Conservation (phyloP, 2,113 vertebrate genomes). For the Ariopsis seemanni region DNA sequence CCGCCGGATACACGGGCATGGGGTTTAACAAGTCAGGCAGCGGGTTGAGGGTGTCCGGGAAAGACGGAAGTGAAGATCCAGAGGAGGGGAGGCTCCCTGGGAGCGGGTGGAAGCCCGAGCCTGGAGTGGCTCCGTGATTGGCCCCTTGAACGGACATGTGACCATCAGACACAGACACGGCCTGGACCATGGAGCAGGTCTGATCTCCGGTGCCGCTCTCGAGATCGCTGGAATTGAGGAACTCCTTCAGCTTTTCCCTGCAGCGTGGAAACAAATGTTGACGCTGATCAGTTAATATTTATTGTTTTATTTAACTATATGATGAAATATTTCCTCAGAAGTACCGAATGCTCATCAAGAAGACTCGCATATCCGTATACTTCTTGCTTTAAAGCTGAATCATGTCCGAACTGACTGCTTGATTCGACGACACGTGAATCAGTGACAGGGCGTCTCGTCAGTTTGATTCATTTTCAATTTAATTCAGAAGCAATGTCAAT, state of each 20-base stretch:
- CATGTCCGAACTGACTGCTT: neutral
- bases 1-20: conserved; percentile 84
- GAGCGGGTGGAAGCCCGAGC: conserved; percentile 66
- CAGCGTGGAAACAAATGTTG: neutral
- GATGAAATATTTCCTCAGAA: neutral
- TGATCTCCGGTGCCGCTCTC: conserved; percentile 72
- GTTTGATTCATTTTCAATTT: neutral
- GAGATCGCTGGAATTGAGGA: conserved; percentile 80
- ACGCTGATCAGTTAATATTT: neutral
- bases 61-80: conserved; percentile 66
- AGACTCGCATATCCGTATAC: neutral
- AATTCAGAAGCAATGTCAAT: neutral
- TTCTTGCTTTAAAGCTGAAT: neutral
- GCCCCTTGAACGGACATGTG: conserved; percentile 64
- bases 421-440: neutral
- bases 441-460: neutral
- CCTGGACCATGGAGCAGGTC: conserved; percentile 65
- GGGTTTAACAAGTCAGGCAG: conserved; percentile 50
- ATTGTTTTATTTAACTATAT: neutral
- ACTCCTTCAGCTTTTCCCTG: conserved; percentile 91
- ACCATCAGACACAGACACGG: conserved; percentile 68
- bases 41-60: conserved; percentile 75
- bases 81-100: conserved; percentile 68
- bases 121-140: conserved; percentile 54
- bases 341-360: neutral